These are phyloP conservation scores for Altica lythri DNA, from an alignment of 2,888 invertebrate genomes.

Conservation along the genomic window DNA sequence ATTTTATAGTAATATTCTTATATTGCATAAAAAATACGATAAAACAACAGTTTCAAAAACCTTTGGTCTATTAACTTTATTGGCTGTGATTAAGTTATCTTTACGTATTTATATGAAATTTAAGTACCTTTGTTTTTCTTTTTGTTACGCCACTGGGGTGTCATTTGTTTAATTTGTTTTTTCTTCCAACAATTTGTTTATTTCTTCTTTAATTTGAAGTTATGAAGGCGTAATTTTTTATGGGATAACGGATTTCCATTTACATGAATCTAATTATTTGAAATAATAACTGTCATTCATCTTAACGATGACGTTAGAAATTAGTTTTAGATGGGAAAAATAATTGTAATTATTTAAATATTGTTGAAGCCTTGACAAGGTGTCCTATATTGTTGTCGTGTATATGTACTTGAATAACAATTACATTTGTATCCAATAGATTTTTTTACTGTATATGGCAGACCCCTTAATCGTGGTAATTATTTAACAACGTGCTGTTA, in stretches of 20 bases:
- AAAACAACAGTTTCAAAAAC: too few species aligned
- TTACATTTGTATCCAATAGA: too few species aligned
- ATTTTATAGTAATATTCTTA: too few species aligned
- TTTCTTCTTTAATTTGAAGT: constrained; percentile 11
- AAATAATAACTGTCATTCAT: constrained; percentile 32
- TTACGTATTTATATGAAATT: not conserved
- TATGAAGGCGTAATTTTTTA: constrained; percentile 22
- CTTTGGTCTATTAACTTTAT: too few species aligned
- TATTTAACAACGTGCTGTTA: too few species aligned
- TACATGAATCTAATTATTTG: constrained; percentile 28
- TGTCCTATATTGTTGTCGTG: constrained; percentile 1
- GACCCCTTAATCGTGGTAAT: too few species aligned
- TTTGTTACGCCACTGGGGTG: constrained; percentile 12
- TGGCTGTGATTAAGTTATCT: too few species aligned
- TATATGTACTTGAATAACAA: too few species aligned
- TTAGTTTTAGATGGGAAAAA: constrained; percentile 4
- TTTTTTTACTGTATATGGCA: too few species aligned
- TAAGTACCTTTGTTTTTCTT: not conserved
- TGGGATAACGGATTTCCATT: constrained; percentile 28
- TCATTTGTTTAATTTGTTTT: constrained; percentile 13
- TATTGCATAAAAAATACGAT: too few species aligned
- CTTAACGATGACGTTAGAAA: constrained; percentile 8
- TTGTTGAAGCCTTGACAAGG: constrained; percentile 1
- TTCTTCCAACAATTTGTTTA: constrained; percentile 17
- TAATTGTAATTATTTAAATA: constrained; percentile 7